These are phyloP conservation scores for Cephus cinctus DNA, from an alignment of 1,140 invertebrate species.

Conservation along the genomic window DNA sequence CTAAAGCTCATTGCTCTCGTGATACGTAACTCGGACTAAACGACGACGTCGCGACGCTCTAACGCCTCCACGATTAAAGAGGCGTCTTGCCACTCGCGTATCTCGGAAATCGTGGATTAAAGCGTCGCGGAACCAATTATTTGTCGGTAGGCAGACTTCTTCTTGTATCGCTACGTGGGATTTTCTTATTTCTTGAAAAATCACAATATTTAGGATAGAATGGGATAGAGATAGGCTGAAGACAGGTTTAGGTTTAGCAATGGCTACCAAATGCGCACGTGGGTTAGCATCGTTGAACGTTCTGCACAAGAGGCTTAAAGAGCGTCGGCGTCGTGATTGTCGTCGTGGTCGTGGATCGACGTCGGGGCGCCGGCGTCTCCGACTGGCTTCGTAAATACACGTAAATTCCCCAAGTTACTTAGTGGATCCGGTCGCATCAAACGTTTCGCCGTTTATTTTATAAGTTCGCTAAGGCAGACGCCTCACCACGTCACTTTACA, in stretches of 20 bases:
- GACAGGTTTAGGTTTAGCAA: not conserved
- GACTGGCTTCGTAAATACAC: slow-evolving; percentile 28
- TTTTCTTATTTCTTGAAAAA: not conserved
- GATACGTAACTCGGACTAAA: too few species aligned
- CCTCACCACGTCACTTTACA: not conserved
- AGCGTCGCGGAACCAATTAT: too few species aligned
- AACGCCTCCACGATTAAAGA: too few species aligned
- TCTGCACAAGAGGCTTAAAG: not conserved
- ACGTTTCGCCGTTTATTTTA: slow-evolving; percentile 17
- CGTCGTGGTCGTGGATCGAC: slow-evolving; percentile 6
- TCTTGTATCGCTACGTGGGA: too few species aligned
- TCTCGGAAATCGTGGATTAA: too few species aligned
- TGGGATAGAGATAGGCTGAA: not conserved
- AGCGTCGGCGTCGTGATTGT: not conserved
- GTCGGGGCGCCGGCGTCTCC: slow-evolving; percentile 10
- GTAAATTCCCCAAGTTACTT: slow-evolving; percentile 27
- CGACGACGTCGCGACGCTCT: too few species aligned
- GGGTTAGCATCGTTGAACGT: not conserved
- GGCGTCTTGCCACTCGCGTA: too few species aligned
- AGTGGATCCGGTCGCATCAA: slow-evolving; percentile 18
- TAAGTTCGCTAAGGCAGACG: too few species aligned
- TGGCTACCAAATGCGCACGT: not conserved
- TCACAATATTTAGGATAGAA: not conserved
- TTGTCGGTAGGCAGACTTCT: too few species aligned
- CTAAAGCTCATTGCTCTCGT: too few species aligned